Percentiles rank a stretch among this genome's conserved stretches.
These are phyloP conservation scores for Lepidocyrtoides sp. DNA, from an alignment of 2,888 invertebrate species.

Conservation along the genomic window DNA sequence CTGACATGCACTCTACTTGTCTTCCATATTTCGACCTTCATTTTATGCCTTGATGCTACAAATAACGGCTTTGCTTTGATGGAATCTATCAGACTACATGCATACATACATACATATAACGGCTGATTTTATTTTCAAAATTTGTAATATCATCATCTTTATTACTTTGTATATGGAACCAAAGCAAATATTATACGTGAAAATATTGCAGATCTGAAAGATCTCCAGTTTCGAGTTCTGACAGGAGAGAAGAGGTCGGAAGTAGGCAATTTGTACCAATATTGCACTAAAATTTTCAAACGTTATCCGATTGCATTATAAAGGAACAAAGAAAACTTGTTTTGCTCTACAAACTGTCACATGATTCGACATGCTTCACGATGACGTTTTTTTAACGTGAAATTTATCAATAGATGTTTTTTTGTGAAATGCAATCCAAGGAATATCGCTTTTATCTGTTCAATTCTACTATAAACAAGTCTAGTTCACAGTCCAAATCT, in stretches of 20 bases:
- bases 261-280: not conserved
- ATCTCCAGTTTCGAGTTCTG: not conserved
- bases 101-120: no score
- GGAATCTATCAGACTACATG: no score
- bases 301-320: not conserved
- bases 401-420: no score
- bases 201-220: slow-evolving; percentile 13
- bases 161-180: slow-evolving; percentile 44
- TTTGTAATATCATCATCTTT: slow-evolving; percentile 38
- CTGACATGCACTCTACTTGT: no score
- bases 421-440: no score
- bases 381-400: no score
- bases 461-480: no score
- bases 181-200: slow-evolving; percentile 47
- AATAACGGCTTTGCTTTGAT: no score
- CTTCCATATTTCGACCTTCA: no score
- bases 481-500: no score
- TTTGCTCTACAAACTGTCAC: not conserved
- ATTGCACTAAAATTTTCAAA: not conserved
- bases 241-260: not conserved
- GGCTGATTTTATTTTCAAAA: not conserved
- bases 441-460: no score
- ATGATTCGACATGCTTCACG: not conserved
- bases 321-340: not conserved
- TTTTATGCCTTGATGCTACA: no score